A percentile compares a stretch with the other conserved stretches of the same genome.
Evolutionary conservation across 2,797 vertebrate species (phyloP).

Genomic region (Calcarius lapponicus): DNA sequence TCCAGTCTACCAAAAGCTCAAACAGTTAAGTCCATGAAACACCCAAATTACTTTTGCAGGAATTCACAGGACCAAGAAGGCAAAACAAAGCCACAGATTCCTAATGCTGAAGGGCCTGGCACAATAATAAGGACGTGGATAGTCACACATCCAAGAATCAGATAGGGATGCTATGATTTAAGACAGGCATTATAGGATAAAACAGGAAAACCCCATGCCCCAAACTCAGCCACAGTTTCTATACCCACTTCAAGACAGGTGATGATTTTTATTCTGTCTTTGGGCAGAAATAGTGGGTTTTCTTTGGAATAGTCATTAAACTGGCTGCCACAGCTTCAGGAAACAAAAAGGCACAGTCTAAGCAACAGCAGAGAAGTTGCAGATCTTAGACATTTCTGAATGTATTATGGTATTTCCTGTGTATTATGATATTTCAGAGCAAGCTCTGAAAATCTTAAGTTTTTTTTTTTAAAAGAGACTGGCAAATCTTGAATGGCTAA

Average conservation of each 20-base stretch:
- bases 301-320: neutral
- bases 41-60: neutral
- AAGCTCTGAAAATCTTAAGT: neutral
- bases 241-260: neutral
- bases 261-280: neutral
- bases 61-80: neutral
- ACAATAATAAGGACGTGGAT: neutral
- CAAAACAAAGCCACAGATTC: neutral
- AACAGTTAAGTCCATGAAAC: neutral
- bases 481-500: neutral
- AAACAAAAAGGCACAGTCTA: neutral
- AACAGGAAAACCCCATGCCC: neutral
- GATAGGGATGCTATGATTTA: neutral
- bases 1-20: neutral
- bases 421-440: neutral
- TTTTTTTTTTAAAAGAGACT: neutral
- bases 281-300: neutral
- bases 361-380: neutral
- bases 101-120: neutral
- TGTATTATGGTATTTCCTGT: neutral
- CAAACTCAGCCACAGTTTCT: neutral
- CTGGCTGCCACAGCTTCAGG: neutral
- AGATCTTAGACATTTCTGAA: neutral
- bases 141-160: neutral
- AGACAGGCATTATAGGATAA: neutral